Conservation (phyloP, 2,113 vertebrate species). For the Labeo catla region DNA sequence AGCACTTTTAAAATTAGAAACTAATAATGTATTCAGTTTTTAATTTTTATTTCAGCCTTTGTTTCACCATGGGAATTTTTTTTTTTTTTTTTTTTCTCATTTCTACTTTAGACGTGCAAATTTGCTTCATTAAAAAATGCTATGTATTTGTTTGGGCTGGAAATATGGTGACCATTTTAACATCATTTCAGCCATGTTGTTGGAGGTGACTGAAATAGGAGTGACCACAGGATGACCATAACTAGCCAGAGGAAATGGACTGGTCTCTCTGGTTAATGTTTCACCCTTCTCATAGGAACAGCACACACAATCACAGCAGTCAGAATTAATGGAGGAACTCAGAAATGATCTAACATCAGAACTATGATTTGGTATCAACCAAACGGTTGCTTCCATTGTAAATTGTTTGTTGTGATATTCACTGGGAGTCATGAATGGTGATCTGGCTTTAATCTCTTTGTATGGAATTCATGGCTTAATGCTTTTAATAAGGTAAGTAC, state of each 20-base stretch:
- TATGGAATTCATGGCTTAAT: neutral
- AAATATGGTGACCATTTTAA: neutral
- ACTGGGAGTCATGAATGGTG: neutral
- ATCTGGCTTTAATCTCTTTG: neutral
- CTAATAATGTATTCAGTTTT: neutral
- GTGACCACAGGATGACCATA: conserved; percentile 49
- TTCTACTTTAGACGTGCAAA: neutral
- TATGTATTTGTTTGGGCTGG: neutral
- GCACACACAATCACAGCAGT: conserved; percentile 19
- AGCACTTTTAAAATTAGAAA: neutral
- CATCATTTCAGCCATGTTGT: neutral
- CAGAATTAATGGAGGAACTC: conserved; percentile 32
- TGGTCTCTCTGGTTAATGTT: conserved; percentile 74
- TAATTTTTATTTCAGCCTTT: too few species aligned
- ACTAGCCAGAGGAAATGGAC: conserved; percentile 75
- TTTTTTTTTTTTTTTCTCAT: neutral
- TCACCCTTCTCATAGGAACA: conserved; percentile 60
- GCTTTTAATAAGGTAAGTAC: conserved; percentile 3
- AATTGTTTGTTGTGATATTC: neutral
- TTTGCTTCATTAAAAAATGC: neutral
- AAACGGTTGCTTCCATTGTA: neutral
- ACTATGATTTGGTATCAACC: neutral
- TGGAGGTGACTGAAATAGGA: conserved; percentile 14
- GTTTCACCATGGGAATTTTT: too few species aligned
- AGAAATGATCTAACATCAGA: conserved; percentile 11